Evolutionary conservation across 2,113 vertebrate genomes (phyloP).

Genomic region (Alligator mississippiensis): DNA sequence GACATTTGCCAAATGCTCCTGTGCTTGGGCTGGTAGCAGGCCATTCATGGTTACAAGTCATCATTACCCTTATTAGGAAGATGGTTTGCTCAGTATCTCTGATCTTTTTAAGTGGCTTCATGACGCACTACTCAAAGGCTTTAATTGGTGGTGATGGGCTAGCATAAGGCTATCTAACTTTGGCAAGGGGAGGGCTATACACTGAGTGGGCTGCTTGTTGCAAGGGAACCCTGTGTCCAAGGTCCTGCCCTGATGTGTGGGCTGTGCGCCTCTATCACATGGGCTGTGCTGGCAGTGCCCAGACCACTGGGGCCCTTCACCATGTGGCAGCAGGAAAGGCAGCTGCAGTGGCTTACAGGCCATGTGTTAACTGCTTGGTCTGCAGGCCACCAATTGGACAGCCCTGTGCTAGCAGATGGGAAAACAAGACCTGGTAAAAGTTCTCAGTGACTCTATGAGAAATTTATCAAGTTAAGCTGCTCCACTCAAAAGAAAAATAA

Average conservation of each 20-base stretch:
- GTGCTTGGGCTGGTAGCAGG: background rate
- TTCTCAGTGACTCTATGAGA: conserved; percentile 45
- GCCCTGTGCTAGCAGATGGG: conserved; percentile 12
- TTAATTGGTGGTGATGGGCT: conserved; percentile 44
- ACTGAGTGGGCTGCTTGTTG: too few relatives aligned
- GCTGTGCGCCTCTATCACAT: too few relatives aligned
- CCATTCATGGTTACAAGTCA: background rate
- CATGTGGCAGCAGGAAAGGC: too few relatives aligned
- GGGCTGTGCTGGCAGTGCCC: too few relatives aligned
- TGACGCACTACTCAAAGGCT: conserved; percentile 28
- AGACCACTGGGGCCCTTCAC: too few relatives aligned
- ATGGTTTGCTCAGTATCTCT: background rate
- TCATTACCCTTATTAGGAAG: background rate
- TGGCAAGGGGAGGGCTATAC: too few relatives aligned
- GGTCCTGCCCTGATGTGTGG: too few relatives aligned
- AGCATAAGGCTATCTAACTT: too few relatives aligned
- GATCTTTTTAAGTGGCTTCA: conserved; percentile 62
- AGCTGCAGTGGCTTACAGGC: too few relatives aligned
- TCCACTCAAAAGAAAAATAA: background rate
- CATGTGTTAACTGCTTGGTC: too few relatives aligned
- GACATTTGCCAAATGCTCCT: background rate
- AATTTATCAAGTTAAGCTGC: background rate
- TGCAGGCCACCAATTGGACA: too few relatives aligned
- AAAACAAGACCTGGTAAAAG: conserved; percentile 50
- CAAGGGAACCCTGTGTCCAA: too few relatives aligned